Percentiles rank a stretch among this genome's conserved stretches.
Conservation (phyloP, 30 jellyfish, hydroid and myxozoan genomes). For the Turritopsis rubra region DNA sequence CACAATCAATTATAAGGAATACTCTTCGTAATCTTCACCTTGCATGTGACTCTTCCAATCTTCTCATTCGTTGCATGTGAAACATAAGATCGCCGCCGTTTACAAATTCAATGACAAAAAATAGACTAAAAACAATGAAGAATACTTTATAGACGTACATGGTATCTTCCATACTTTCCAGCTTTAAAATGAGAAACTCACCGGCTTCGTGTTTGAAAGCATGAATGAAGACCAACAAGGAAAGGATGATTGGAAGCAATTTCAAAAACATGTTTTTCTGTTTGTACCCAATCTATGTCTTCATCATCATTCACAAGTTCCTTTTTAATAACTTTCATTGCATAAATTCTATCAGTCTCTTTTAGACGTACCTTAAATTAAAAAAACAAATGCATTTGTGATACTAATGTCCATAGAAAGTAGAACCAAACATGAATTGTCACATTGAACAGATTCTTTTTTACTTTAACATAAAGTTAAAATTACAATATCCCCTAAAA, state of each 20-base stretch:
- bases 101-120: constrained; percentile 91
- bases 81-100: constrained; percentile 99
- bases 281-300: constrained; percentile 99
- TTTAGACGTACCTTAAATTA: constrained; percentile 82
- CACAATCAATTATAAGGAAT: neutral
- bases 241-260: constrained; percentile 97
- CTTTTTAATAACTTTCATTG: constrained; percentile 96
- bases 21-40: constrained; percentile 40
- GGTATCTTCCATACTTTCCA: no score
- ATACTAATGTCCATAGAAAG: no score
- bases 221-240: constrained; percentile 95
- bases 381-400: no score
- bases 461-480: no score
- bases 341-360: constrained; percentile 80
- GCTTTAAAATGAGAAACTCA: no score
- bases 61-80: constrained; percentile 94
- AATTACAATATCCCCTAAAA: no score
- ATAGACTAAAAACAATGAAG: constrained; percentile 46
- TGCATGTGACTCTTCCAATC: constrained; percentile 97
- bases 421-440: no score
- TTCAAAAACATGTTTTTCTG: constrained; percentile 98
- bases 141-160: no score
- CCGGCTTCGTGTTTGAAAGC: constrained; percentile 97
- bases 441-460: no score
- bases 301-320: constrained; percentile 98